Conservation (phyloP, 2,797 vertebrate genomes). For the Valencia hispanica region DNA sequence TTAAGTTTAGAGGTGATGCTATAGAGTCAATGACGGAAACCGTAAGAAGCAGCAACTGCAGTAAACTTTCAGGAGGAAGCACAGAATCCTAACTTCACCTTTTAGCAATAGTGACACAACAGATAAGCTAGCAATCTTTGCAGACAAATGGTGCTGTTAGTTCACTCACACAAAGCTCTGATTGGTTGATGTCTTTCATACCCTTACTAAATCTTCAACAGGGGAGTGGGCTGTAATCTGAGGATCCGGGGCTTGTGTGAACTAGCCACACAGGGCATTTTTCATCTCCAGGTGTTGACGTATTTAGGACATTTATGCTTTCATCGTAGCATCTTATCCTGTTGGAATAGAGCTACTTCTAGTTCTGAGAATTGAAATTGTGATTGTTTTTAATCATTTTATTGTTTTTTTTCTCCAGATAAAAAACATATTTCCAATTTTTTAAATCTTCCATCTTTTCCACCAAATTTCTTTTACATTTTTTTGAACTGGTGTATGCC, state of each 20-base stretch:
- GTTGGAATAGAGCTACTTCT: neutral
- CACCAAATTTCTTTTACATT: neutral
- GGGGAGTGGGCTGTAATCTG: neutral
- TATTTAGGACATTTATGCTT: neutral
- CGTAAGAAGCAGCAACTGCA: neutral
- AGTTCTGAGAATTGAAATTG: neutral
- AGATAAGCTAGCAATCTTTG: neutral
- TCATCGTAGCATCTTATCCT: neutral
- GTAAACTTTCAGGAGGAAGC: neutral
- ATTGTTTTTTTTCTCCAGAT: neutral
- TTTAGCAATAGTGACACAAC: neutral
- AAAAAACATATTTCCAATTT: neutral
- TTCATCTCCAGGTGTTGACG: neutral
- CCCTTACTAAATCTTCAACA: neutral
- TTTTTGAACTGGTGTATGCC: too few relatives aligned
- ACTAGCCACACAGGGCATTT: neutral
- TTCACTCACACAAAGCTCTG: neutral
- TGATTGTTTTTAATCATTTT: neutral
- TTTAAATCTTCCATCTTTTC: neutral
- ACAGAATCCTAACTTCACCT: neutral
- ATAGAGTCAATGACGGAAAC: neutral
- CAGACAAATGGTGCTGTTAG: neutral
- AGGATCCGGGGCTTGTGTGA: neutral
- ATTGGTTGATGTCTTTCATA: neutral
- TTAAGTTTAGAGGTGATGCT: too few relatives aligned